These are phyloP conservation scores for Sterna hirundo DNA, from an alignment of 2,113 vertebrate species.

Conservation along the genomic window DNA sequence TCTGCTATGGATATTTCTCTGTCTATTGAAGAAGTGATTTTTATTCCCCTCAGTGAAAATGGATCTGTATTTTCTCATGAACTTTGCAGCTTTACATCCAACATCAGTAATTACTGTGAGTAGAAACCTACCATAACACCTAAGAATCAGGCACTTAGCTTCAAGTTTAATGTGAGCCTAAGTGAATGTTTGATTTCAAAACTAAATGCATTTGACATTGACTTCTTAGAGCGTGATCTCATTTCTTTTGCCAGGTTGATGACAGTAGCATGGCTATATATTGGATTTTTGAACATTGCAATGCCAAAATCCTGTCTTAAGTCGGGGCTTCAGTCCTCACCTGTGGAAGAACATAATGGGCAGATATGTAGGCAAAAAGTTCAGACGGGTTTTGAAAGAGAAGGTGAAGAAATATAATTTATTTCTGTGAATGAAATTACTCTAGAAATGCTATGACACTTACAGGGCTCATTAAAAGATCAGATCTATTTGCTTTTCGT, in stretches of 20 bases:
- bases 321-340: background rate
- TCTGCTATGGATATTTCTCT: background rate
- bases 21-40: background rate
- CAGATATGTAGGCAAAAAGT: background rate
- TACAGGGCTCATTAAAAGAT: background rate
- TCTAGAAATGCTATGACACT: background rate
- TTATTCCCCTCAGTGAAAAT: background rate
- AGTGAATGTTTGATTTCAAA: background rate
- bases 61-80: background rate
- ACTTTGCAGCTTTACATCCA: background rate
- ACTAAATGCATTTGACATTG: background rate
- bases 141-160: background rate
- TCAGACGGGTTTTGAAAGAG: background rate
- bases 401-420: background rate
- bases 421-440: background rate
- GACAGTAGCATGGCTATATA: background rate
- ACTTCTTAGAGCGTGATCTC: background rate
- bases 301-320: background rate
- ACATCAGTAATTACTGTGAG: background rate
- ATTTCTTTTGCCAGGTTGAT: slow-evolving; percentile 1
- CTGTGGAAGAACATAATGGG: background rate
- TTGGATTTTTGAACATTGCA: background rate
- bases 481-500: background rate
- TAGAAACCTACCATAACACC: background rate
- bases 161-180: background rate